phyloP scores from a whole-genome alignment of 2,797 vertebrate species.

The Hydrophis major region DNA sequence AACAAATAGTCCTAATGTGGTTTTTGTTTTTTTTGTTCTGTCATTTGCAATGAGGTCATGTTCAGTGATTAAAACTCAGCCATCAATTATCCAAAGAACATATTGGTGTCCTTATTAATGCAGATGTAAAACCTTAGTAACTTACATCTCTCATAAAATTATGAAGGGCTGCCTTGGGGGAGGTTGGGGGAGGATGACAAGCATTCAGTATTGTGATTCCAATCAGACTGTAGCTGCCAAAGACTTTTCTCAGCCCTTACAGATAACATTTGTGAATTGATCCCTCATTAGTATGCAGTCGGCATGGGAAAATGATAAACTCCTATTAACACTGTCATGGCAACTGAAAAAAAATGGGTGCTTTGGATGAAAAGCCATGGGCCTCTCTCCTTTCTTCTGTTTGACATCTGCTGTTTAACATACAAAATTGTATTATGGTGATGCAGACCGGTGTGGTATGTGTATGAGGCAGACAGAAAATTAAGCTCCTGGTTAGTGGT shows the following conservation, averaged over 20 bases:
- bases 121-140: background rate
- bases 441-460: conserved; percentile 39
- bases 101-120: conserved; percentile 2
- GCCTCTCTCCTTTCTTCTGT: conserved; percentile 78
- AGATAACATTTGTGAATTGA: conserved; percentile 68
- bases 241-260: conserved; percentile 65
- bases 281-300: conserved; percentile 74
- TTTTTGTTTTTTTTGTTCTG: conserved; percentile 26
- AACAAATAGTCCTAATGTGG: background rate
- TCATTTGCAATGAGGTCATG: conserved; percentile 20
- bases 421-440: conserved; percentile 80
- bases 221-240: background rate
- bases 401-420: conserved; percentile 93
- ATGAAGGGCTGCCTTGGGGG: accelerated
- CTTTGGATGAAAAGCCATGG: conserved; percentile 78
- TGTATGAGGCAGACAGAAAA: background rate
- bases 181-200: background rate
- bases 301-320: conserved; percentile 82
- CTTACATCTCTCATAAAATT: conserved; percentile 10
- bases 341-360: conserved; percentile 88
- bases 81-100: background rate
- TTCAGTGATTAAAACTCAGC: background rate
- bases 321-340: conserved; percentile 87
- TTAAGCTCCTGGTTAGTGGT: conserved; percentile 34
- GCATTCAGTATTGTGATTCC: conserved; percentile 2